Evolutionary conservation across 2,113 vertebrate genomes (phyloP), one percentile per base, ranked within the genome.

Genomic region (Pongo pygmaeus): DNA sequence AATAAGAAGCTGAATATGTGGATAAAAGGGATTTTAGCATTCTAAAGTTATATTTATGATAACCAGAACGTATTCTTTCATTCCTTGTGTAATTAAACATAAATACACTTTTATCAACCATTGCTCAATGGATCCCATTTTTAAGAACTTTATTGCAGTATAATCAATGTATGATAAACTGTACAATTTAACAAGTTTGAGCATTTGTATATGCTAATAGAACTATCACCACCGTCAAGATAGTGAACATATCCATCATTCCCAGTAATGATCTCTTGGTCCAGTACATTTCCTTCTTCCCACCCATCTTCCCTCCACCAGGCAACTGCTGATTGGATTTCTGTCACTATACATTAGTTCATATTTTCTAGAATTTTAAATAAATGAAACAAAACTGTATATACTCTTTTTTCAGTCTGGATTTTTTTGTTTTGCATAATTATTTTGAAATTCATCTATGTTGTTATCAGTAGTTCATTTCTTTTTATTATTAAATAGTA

Each of bases 51-150:
- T 48, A 88, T 61, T 27, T 88, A 61, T 70, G 67, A 95, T 70
- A 87, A 77, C 5, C 18, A 84, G 22, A 92, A 87, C 70, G 84
- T 89, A 93, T 40, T 93, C 30, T 81, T 87, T 91, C n/a, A 75
- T 74, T 86, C n/a, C 25, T 25, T 78, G 3, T 69, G 14, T 57
- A 52, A 77, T 93, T n/a, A 78, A 84, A 46, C 3, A 35, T 77
- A 96, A 77, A 8, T 8, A 48, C 8, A 89, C 30, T 46, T 93
- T 46, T 13, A 43, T 46, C 23, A 25, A 75, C 72, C 40, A 43
- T 16, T 75, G 38, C 23, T 43, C 40, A 14, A 43, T 14, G 43
- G 40, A 43, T 75, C 23, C 23, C 40, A 75, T 22, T 75, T 92
- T 84, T 46, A 89, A 88, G 30, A 59, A 3, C 25, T 55, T 91